Base-by-base conservation (phyloP, 1,140 invertebrate genomes). In the Homarus americanus region DNA sequence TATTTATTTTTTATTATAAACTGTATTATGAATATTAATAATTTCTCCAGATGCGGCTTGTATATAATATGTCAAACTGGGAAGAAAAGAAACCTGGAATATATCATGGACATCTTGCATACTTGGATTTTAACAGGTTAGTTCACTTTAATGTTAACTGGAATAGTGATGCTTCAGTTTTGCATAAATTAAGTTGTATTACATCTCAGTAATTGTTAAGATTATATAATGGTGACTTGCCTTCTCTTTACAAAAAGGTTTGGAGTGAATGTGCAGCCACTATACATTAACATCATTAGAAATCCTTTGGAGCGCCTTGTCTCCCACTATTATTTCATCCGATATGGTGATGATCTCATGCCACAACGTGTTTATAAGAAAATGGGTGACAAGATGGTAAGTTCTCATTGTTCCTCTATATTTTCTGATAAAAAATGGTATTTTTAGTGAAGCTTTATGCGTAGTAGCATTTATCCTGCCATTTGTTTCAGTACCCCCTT, bases 251-350 rank as follows among this genome's bases (percentile, higher is more conserved):
- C 9, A 69, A 32, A 53, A 38, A 98, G 97, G 93, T 97, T 98
- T 94, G 97, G 98, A 91, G 95, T 96, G 75, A 94, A 94, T 75
- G 95, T 96, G 93, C 96, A 96, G 91, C 98, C 98, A 72, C 95
- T 99, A 79, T 99, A 98, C 94, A 98, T 99, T 93, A 99, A 99
- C 95, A 95, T 99, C 92, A 96, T 99, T 87, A 96, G 99, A 76
- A 98, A 98, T 94, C 99, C 99, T 4, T 94, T 99, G 85, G 98
- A 99, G 93, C 96, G 99, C 93, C 96, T 99, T 58, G 96, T 99
- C 44, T 99, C 98, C 0, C 99, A 99, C 94, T 99, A 99, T 94
- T 99, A 99, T 95, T 99, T 99, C 94, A 95, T 99, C 83, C 95
- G 98, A 38, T 97, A 98, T 94, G 99, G 99, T 78, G 99, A 99